These are phyloP conservation scores for Spicauda simplicius DNA, from an alignment of 2,888 invertebrate genomes.

Conservation along the genomic window DNA sequence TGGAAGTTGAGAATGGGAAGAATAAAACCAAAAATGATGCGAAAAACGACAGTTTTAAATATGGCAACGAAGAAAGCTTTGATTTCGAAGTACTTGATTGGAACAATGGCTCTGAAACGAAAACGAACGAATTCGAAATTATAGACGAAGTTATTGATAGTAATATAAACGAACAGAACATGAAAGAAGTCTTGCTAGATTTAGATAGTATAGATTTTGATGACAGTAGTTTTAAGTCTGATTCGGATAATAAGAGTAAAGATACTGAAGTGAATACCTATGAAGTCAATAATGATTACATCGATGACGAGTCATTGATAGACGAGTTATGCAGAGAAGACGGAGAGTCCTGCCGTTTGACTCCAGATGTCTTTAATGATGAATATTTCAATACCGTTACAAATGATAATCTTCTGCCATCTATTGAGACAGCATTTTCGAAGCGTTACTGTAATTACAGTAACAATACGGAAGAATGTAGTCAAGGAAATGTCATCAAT, in stretches of 20 bases:
- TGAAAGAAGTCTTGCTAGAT: slow-evolving; percentile 77
- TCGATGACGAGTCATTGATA: slow-evolving; percentile 77
- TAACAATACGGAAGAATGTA: slow-evolving; percentile 52
- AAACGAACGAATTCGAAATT: slow-evolving; percentile 63
- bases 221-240: slow-evolving; percentile 61
- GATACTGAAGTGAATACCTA: slow-evolving; percentile 51
- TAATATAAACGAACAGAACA: slow-evolving; percentile 74
- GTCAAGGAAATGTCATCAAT: slow-evolving; percentile 7
- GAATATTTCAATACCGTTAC: slow-evolving; percentile 60
- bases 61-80: slow-evolving; percentile 73
- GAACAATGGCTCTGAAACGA: slow-evolving; percentile 50
- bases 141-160: slow-evolving; percentile 71
- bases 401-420: slow-evolving; percentile 69
- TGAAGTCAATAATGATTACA: slow-evolving; percentile 69
- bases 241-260: slow-evolving; percentile 50
- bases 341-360: slow-evolving; percentile 64
- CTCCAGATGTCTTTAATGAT: slow-evolving; percentile 69
- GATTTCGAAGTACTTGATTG: slow-evolving; percentile 76
- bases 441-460: slow-evolving; percentile 69
- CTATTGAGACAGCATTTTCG: slow-evolving; percentile 77
- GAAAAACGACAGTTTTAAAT: slow-evolving; percentile 68
- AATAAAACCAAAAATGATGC: slow-evolving; percentile 49
- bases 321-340: slow-evolving; percentile 80
- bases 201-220: slow-evolving; percentile 75
- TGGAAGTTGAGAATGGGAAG: slow-evolving; percentile 77